Base-by-base conservation (phyloP, 2,797 vertebrate genomes). In the Cercopithecus mitis region DNA sequence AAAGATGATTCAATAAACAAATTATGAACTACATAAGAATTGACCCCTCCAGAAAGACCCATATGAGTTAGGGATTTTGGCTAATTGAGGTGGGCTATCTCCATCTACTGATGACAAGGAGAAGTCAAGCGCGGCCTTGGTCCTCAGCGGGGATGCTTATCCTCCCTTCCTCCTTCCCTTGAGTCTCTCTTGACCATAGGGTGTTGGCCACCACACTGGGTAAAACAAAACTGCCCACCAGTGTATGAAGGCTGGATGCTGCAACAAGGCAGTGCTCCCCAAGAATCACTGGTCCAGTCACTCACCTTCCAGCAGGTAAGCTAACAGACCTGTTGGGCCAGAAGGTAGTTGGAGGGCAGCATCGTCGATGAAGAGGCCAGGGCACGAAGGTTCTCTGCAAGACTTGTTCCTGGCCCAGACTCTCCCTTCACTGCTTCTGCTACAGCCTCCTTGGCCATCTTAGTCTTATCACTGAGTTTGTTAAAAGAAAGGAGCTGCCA, bases 1-100 rank as follows among this genome's bases (percentile, higher is more conserved):
- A 70, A 95, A 95, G 9, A 67, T 73, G 2, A 39, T 88, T 88
- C 58, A 84, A 89, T 41, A 95, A 73, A 73, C 58, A 92, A 82
- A 90, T 84, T 81, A 39, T 45, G 58, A 96, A 84, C 19, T 52
- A 76, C 2, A 12, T 76, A 36, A 80, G 47, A 73, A n/a, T 43
- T 89, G 36, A 39, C 57, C 33, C 61, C 50, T 19, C 72, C 43
- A 30, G 76, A 82, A 93, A 30, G 43, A 47, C n/a, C 33, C 10
- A 15, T 2, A 30, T 13, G 45, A 67, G 47, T 57, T 15, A 77
- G 58, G 50, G 47, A 75, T 47, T 24, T 27, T 70, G 43, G 33
- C 30, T 86, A 76, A 15, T 36, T 61, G 55, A 50, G 50, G 43
- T 17, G 39, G 43, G 58, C 76, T 45, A 14, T 39, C 76, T 95